Evolutionary conservation across 2,888 invertebrate species (phyloP), one percentile per base, ranked within the genome.

Genomic region (Physocephala rufipes): DNA sequence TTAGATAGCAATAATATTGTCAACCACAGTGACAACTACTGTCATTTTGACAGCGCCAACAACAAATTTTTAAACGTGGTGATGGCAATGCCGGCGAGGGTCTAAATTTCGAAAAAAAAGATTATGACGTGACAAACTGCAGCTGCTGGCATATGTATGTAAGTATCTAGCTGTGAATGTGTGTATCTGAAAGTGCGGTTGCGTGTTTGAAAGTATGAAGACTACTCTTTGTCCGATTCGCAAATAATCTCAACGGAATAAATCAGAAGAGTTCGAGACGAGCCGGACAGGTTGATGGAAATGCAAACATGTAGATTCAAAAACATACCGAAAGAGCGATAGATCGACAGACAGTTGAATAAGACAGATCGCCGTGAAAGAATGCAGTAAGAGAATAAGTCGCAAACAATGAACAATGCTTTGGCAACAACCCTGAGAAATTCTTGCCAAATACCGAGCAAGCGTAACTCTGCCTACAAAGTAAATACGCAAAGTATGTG

Each of bases 191-290:
- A n/a, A 26, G 12, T 28, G 26, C 26, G 9, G 4, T 36, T 9
- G 36, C 36, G 36, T 36, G 36, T 36, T 4, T 36, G 36, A 7
- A 9, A 7, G 36, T 36, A 36, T 7, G 36, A 36, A 36, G 4
- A 36, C 9, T 36, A 9, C 9, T 36, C 5, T 36, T 9, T 36
- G 36, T 9, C 36, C 15, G 63, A 15, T 9, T 43, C 62, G 43
- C 16, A 26, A 63, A 45, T 63, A 63, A 66, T 30, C 36, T 51
- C 53, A 66, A 66, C 66, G 36, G 21, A 66, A 66, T 66, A 66
- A 55, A 66, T 66, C 66, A 66, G 21, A 66, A 66, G 13, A 19
- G 55, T 55, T 55, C 66, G 66, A 36, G 24, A 13, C 36, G 30
- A 66, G 36, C 53, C 66, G 36, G 63, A 66, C 28, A 51, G 65